Percentiles rank a stretch among this genome's conserved stretches.
Evolutionary conservation across 37 sponge, comb jelly and placozoan genomes (phyloP).

Genomic region (Spongilla lacustris): DNA sequence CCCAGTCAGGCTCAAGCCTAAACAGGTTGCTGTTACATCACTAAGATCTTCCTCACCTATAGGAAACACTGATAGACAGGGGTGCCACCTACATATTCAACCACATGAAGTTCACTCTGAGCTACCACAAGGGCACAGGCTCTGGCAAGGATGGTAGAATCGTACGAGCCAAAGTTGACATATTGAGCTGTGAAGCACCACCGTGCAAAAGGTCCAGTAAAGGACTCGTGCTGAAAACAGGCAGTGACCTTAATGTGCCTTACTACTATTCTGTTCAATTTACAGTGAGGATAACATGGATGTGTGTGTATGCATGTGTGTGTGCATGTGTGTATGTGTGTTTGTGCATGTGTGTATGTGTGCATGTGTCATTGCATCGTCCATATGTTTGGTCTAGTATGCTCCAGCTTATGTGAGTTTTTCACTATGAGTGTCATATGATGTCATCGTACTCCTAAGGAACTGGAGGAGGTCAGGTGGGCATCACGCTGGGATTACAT

Average conservation of each 20-base stretch:
- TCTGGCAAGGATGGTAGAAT: slow-evolving; percentile 37
- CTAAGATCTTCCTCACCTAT: not conserved
- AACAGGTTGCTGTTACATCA: not conserved
- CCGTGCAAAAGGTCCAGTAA: slow-evolving; percentile 30
- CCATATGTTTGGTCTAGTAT: not conserved
- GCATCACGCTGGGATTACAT: slow-evolving; percentile 99
- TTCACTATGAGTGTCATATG: not conserved
- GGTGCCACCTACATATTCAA: slow-evolving; percentile 86
- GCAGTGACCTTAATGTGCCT: slow-evolving; percentile 30
- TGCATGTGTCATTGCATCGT: too few relatives aligned
- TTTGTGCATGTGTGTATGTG: not conserved
- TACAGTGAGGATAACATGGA: slow-evolving; percentile 39
- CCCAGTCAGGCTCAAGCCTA: not conserved
- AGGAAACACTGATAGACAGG: slow-evolving; percentile 29
- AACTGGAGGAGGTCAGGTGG: slow-evolving; percentile 75
- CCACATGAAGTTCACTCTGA: slow-evolving; percentile 77
- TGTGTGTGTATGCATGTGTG: not conserved
- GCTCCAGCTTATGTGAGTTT: slow-evolving; percentile 5
- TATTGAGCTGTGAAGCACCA: slow-evolving; percentile 44
- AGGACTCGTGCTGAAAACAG: slow-evolving; percentile 13
- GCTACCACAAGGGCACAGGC: slow-evolving; percentile 71
- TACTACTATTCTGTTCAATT: slow-evolving; percentile 88
- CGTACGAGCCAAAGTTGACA: slow-evolving; percentile 42
- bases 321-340: not conserved
- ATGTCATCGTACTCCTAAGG: slow-evolving; percentile 17